Evolutionary conservation across 2,113 vertebrate species (phyloP), one percentile per base, ranked within the genome.

Genomic region (Grammomys dolichurus): DNA sequence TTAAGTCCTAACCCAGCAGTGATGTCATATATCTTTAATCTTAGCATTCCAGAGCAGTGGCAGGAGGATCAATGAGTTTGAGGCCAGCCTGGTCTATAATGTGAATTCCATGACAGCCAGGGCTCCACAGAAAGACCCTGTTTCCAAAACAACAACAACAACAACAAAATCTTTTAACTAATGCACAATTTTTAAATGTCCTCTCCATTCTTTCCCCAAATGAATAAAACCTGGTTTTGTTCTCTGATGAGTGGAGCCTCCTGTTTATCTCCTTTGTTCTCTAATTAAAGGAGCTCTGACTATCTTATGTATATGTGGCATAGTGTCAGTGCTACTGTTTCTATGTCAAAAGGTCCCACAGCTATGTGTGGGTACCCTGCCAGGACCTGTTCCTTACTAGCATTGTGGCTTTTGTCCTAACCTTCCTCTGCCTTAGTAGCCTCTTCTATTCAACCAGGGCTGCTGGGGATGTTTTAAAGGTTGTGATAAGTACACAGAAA

Each of bases 401-500:
- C 70, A 95, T 12, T 77, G 69, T 84, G 63, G 58, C 10, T 43
- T 89, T 91, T 73, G 26, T 14, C 82, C 89, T 43, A 40, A 73
- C 51, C 26, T 81, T 93, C 77, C 65, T 56, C 80, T 56, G 36
- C 36, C 24, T 54, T 3, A 8, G n/a, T 73, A 56, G 36, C 36
- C 26, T 75, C 70, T 54, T 92, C 58, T 90, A 40, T 77, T 87
- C 90, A 97, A 76, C 12, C 46, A 70, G 19, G 4, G 51, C 85
- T 88, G 33, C 58, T 22, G 82, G 81, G 58, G 58, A 31, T 11
- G 14, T 16, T 43, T 84, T 65, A 82, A 92, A 58, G 89, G 36
- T 4, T 72, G 90, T 8, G 70, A 60, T 75, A 24, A 75, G 82
- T 22, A 19, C n/a, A 73, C n/a, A 67, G 46, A 87, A 26, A 26